phyloP scores from a whole-genome alignment of 2,113 vertebrate species.

The Nematolebias whitei region DNA sequence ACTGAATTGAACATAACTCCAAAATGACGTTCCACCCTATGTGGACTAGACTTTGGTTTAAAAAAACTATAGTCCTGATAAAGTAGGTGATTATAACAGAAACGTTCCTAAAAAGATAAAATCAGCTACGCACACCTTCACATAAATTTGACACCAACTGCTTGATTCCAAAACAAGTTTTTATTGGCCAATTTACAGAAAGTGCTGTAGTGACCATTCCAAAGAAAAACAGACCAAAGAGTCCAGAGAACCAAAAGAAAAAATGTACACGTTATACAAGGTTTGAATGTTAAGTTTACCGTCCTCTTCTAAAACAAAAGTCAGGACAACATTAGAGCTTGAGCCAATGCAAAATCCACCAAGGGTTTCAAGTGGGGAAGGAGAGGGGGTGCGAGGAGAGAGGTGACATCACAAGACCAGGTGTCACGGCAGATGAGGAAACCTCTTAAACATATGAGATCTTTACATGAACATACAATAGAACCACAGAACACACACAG shows the following conservation, averaged over 20 bases:
- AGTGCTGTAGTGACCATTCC: constrained; percentile 88
- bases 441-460: constrained; percentile 67
- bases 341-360: constrained; percentile 66
- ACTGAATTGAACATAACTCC: no score
- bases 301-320: constrained; percentile 70
- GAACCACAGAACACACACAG: constrained; percentile 66
- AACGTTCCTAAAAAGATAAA: no score
- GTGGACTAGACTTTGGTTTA: no score
- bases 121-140: background rate
- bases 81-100: no score
- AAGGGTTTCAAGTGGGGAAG: constrained; percentile 15
- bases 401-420: constrained; percentile 69
- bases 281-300: constrained; percentile 63
- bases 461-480: constrained; percentile 70
- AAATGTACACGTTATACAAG: constrained; percentile 76
- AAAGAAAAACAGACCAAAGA: constrained; percentile 80
- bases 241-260: constrained; percentile 54
- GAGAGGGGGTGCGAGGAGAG: constrained; percentile 14
- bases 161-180: constrained; percentile 90
- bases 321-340: constrained; percentile 69
- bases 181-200: constrained; percentile 96
- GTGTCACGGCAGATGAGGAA: constrained; percentile 68
- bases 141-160: constrained; percentile 35
- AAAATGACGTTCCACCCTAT: no score
- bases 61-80: no score